Conservation (phyloP, 2,113 vertebrate genomes). For the Macrotis lagotis region DNA sequence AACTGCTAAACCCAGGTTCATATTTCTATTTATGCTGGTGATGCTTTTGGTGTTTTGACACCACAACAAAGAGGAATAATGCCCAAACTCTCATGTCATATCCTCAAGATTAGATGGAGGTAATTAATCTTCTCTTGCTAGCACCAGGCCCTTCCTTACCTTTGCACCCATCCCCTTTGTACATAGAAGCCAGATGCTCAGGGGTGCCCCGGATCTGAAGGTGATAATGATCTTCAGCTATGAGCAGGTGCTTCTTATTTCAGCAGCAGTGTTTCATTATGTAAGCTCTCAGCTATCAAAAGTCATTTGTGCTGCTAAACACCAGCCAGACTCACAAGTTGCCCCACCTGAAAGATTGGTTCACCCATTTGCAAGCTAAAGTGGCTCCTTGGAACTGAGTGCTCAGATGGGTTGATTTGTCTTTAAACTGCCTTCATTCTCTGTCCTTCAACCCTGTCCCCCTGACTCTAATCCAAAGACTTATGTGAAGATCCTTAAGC, state of each 20-base stretch:
- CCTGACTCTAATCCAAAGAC: neutral
- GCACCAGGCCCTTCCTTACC: neutral
- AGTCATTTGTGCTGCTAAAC: constrained; percentile 54
- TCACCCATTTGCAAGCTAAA: constrained; percentile 41
- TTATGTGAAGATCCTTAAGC: neutral
- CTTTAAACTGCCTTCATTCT: neutral
- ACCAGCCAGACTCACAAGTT: constrained; percentile 44
- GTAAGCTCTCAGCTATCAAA: constrained; percentile 57
- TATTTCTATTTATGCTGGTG: neutral
- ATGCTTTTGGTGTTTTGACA: neutral
- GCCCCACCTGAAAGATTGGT: constrained; percentile 55
- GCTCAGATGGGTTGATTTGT: neutral
- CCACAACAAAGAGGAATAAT: constrained; percentile 18
- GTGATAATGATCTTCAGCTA: constrained; percentile 40
- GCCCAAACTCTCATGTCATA: neutral
- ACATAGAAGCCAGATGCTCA: neutral
- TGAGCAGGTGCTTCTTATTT: constrained; percentile 58
- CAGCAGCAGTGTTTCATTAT: constrained; percentile 54
- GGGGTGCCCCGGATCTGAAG: neutral
- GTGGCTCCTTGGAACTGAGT: constrained; percentile 56
- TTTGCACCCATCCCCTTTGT: neutral
- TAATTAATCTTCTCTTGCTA: constrained; percentile 27
- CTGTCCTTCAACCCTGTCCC: neutral
- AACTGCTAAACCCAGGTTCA: neutral
- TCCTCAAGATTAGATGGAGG: constrained; percentile 23